Evolutionary conservation across 1,140 invertebrate genomes (phyloP), one percentile per base, ranked within the genome.

Genomic region (Babylonia areolata): DNA sequence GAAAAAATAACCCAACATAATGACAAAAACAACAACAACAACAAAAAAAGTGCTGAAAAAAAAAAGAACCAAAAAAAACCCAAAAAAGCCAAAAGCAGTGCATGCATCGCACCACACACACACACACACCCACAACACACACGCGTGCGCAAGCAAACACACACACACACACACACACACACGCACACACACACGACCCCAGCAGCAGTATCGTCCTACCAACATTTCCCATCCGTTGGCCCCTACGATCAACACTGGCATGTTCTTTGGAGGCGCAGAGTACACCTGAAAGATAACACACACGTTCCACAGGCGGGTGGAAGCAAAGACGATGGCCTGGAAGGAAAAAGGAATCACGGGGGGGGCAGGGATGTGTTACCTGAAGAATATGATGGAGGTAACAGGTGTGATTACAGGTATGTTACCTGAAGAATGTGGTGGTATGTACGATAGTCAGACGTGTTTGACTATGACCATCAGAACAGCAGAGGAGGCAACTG

Each of bases 211-310:
- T 3, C 78, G 17, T 80, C 35, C 33, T 80, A 80, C 78, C 78
- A 80, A 80, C 78, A 80, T 80, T 80, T 80, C 78, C 78, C 78
- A 80, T 54, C 46, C 42, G 28, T 80, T 37, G 39, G 78, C 78
- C 46, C 78, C 78, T 3, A 80, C 39, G 31, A 80, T 80, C 78
- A 80, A 80, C 46, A 80, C 78, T 33, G 78, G 78, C 33, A 42
- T 51, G 58, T 31, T 33, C 33, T 28, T 58, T 6, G 31, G 20
- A 83, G 58, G 39, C 12, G 37, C 23, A 39, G 81, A 64, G 81
- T 35, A 54, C 40, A 83, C 28, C 35, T 46, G 79, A 40, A 54
- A 81, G 37, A 69, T n/a, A 85, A 28, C 40, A 40, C 33, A 15
- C 58, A 71, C 37, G 40, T 64, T 35, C 33, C 3, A 64, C n/a